Conservation (phyloP, 2,888 invertebrate genomes). For the Catocala fraxini region DNA sequence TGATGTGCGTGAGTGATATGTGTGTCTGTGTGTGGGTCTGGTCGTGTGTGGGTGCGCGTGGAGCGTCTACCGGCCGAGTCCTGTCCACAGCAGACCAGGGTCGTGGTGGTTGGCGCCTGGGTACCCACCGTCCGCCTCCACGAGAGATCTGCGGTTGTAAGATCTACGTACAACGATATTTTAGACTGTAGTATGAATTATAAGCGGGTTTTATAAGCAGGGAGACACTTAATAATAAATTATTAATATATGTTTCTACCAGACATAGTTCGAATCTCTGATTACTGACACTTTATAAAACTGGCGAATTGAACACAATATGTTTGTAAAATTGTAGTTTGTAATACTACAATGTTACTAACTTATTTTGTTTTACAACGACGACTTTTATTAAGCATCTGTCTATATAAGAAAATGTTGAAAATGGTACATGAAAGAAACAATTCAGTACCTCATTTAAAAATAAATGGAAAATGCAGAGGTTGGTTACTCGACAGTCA, state of each 20-base stretch:
- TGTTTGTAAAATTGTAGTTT: too few species aligned
- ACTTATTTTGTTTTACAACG: too few species aligned
- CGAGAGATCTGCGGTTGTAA: conserved; percentile 88
- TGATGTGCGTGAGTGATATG: conserved; percentile 23
- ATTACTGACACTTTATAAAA: too few species aligned
- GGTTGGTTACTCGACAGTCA: neutral
- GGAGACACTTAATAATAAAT: too few species aligned
- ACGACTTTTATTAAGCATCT: too few species aligned
- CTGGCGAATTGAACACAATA: too few species aligned
- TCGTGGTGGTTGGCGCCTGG: conserved; percentile 89
- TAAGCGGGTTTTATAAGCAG: conserved; percentile 3
- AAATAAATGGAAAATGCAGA: conserved; percentile 1
- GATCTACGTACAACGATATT: conserved; percentile 84
- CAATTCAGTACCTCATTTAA: conserved; percentile 3
- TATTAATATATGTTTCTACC: too few species aligned
- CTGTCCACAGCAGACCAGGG: conserved; percentile 90
- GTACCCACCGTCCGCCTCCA: conserved; percentile 86
- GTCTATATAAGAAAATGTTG: neutral
- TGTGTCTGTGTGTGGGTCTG: conserved; percentile 18
- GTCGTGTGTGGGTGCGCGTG: conserved; percentile 23
- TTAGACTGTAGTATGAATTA: conserved; percentile 51
- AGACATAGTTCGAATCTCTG: too few species aligned
- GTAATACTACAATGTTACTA: too few species aligned
- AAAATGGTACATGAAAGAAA: neutral
- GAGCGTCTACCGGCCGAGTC: conserved; percentile 85